Percentiles rank a stretch among this genome's conserved stretches.
Evolutionary conservation across 2,888 invertebrate genomes (phyloP).

Genomic region (Muschampia plurimacula): DNA sequence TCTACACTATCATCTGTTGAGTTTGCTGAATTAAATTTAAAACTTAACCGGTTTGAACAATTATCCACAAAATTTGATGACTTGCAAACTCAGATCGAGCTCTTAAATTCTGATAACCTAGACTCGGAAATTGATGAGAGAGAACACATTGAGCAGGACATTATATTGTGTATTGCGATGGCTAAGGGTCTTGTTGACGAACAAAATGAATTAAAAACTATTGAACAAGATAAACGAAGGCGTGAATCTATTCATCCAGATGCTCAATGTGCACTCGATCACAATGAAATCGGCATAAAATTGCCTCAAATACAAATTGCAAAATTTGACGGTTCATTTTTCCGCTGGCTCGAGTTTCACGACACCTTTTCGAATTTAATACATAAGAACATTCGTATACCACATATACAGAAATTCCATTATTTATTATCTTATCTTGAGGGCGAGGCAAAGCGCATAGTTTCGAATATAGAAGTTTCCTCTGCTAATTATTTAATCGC

Average conservation of each 20-base stretch:
- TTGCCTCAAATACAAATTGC: background rate
- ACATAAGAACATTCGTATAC: background rate
- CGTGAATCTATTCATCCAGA: background rate
- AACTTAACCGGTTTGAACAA: background rate
- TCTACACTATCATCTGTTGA: background rate
- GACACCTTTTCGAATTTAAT: background rate
- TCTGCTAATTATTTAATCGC: slow-evolving; percentile 21
- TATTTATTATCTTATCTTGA: background rate
- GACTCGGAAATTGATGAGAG: background rate
- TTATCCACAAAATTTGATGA: background rate
- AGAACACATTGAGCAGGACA: background rate
- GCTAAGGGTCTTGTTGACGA: background rate
- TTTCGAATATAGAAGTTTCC: slow-evolving; percentile 20
- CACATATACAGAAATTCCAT: background rate
- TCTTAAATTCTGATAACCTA: background rate
- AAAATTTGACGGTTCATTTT: background rate
- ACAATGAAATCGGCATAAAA: background rate
- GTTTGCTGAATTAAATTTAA: background rate
- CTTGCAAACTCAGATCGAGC: background rate
- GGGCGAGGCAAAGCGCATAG: slow-evolving; percentile 22
- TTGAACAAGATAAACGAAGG: background rate
- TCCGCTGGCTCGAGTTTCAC: background rate
- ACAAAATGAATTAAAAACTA: background rate
- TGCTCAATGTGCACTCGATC: background rate
- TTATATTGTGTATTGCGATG: background rate